These are phyloP conservation scores for Gastrophysa polygoni DNA, from an alignment of 2,888 invertebrate species.

Conservation along the genomic window DNA sequence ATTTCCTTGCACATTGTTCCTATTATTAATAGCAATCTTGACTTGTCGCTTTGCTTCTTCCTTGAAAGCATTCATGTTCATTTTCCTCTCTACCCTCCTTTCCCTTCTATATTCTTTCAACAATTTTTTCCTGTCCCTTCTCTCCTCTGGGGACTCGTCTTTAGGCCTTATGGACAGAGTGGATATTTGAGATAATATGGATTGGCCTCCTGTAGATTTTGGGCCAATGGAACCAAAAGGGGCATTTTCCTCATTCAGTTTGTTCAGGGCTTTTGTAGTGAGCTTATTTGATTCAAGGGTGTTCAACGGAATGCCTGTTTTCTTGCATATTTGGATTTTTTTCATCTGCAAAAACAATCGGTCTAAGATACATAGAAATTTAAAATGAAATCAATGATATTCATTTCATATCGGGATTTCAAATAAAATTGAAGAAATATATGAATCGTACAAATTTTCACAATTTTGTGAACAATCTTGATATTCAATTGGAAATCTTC, in stretches of 20 bases:
- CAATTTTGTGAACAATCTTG: too few relatives aligned
- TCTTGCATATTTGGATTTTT: constrained; percentile 73
- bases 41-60: constrained; percentile 83
- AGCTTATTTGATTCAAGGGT: constrained; percentile 67
- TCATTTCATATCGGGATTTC: too few relatives aligned
- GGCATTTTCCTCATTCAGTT: constrained; percentile 63
- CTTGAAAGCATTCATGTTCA: constrained; percentile 81
- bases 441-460: too few relatives aligned
- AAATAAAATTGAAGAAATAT: too few relatives aligned
- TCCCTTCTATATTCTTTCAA: constrained; percentile 81
- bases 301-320: constrained; percentile 77
- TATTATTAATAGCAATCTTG: constrained; percentile 78
- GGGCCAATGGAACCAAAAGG: constrained; percentile 56
- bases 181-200: constrained; percentile 72
- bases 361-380: too few relatives aligned
- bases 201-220: constrained; percentile 66
- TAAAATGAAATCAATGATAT: too few relatives aligned
- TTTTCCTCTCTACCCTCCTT: constrained; percentile 80
- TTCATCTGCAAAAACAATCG: constrained; percentile 47
- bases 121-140: constrained; percentile 75
- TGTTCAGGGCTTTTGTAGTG: constrained; percentile 72
- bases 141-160: constrained; percentile 79
- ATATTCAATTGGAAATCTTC: too few relatives aligned
- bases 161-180: constrained; percentile 73
- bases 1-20: constrained; percentile 75